Base-by-base conservation (phyloP, 2,797 vertebrate genomes). In the Scomberomorus guttatus region DNA sequence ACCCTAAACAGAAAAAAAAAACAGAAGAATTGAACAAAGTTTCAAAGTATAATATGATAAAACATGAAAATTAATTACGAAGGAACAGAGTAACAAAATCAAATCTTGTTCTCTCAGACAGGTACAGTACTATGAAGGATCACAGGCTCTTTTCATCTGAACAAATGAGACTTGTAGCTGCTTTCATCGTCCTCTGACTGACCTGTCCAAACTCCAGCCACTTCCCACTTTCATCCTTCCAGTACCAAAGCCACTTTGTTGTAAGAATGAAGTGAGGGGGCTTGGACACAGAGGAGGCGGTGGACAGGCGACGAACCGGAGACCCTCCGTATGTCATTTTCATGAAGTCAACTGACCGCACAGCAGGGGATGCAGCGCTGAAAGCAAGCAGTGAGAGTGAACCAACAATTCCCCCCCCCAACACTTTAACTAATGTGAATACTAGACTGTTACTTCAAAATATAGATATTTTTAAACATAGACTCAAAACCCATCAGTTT, bases 201-300 rank as follows among this genome's bases (percentile, higher is more conserved):
- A 93, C 89, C 85, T 91, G 80, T 42, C 97, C 96, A 73, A 95
- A 99, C 78, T 98, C 96, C 34, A 73, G 84, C 98, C 98, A 99
- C 6, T 0, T 48, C 11, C 83, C 93, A 20, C 20, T 32, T 1
- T 97, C 95, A 37, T 97, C 95, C 72, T 89, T 91, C 97, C 97
- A 98, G 93, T 97, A 97, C 98, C 98, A 99, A 61, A 96, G 54
- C 98, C 98, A 99, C 72, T 97, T 85, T 2, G 98, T 99, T 55
- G 98, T 98, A 25, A 98, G 95, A 74, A 97, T 95, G 79, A 94
- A 97, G 86, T 97, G 91, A 25, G 96, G 93, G 0, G 97, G 96
- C 85, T 95, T 98, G 22, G 95, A 95, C 66, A 96, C 93, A 0
- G 97, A 97, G 7, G 97, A 98, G 13, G 92, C 90, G 0, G 98